phyloP scores from a whole-genome alignment of 2,797 vertebrate species.

The Neosilurus mollespiculum region DNA sequence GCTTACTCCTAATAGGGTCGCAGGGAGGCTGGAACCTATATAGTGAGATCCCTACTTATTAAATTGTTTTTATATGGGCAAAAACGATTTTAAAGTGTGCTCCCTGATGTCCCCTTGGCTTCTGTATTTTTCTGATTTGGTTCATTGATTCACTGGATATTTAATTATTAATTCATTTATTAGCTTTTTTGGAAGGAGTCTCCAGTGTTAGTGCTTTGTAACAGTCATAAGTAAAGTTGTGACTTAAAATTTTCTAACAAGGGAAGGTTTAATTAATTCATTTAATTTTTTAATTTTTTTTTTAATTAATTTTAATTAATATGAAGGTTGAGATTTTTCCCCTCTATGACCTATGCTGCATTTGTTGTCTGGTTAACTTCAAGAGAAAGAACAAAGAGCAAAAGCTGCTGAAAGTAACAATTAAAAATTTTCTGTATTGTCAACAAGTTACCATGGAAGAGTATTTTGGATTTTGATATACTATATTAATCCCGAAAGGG shows the following conservation, averaged over 20 bases:
- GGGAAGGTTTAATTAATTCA: neutral
- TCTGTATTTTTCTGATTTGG: neutral
- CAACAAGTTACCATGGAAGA: too few relatives aligned
- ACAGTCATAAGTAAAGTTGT: neutral
- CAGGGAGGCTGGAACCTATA: too few relatives aligned
- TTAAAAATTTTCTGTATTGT: too few relatives aligned
- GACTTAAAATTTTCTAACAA: neutral
- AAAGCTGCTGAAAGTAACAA: too few relatives aligned
- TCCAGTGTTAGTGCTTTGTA: neutral
- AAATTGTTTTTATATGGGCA: neutral
- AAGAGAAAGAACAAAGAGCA: neutral
- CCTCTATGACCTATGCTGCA: neutral
- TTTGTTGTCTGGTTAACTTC: neutral
- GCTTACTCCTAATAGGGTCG: too few relatives aligned
- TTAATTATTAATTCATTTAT: too few relatives aligned
- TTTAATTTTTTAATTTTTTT: too few relatives aligned
- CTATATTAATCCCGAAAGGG: too few relatives aligned
- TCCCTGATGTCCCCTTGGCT: neutral
- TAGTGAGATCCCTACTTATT: neutral
- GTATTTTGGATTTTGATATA: too few relatives aligned
- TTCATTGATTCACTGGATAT: neutral
- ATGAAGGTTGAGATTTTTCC: neutral
- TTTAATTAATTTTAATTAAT: too few relatives aligned
- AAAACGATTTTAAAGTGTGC: neutral
- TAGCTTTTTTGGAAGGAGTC: neutral